These are phyloP conservation scores for Sinotaia quadrata DNA, from an alignment of 2,888 invertebrate species.

Conservation along the genomic window DNA sequence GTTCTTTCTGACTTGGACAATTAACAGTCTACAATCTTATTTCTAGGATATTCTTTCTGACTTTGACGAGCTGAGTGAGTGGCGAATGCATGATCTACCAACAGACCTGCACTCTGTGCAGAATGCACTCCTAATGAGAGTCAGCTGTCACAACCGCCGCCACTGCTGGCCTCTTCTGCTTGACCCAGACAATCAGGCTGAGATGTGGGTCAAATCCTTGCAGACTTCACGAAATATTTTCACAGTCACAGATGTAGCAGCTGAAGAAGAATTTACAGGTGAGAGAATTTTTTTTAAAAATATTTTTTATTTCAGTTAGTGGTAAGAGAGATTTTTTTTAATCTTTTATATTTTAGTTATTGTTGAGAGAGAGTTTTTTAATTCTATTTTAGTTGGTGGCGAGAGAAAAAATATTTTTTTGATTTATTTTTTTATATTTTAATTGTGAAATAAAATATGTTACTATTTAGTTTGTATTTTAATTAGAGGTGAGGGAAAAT, in stretches of 20 bases:
- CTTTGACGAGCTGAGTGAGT: constrained; percentile 67
- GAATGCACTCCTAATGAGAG: constrained; percentile 66
- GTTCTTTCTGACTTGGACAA: too few relatives aligned
- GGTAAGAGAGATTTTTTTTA: too few relatives aligned
- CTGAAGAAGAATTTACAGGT: constrained; percentile 43
- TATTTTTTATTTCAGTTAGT: neutral
- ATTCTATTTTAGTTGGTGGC: too few relatives aligned
- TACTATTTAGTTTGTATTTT: too few relatives aligned
- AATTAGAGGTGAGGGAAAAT: too few relatives aligned
- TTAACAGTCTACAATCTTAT: too few relatives aligned
- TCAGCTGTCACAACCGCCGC: constrained; percentile 60
- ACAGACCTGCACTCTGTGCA: constrained; percentile 68
- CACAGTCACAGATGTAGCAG: constrained; percentile 53
- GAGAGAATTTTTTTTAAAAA: constrained; percentile 19
- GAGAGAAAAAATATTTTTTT: too few relatives aligned
- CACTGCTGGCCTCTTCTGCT: constrained; percentile 69
- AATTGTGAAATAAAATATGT: too few relatives aligned
- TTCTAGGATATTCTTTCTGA: constrained; percentile 63
- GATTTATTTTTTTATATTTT: too few relatives aligned
- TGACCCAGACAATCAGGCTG: constrained; percentile 69
- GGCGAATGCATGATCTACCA: constrained; percentile 63
- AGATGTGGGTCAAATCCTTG: constrained; percentile 66
- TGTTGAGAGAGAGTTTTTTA: too few relatives aligned
- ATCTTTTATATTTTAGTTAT: too few relatives aligned
- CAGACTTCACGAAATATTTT: constrained; percentile 59